A percentile compares a stretch with the other conserved stretches of the same genome.
phyloP scores from a whole-genome alignment of 1,140 invertebrate genomes.

The Ceratitis capitata region DNA sequence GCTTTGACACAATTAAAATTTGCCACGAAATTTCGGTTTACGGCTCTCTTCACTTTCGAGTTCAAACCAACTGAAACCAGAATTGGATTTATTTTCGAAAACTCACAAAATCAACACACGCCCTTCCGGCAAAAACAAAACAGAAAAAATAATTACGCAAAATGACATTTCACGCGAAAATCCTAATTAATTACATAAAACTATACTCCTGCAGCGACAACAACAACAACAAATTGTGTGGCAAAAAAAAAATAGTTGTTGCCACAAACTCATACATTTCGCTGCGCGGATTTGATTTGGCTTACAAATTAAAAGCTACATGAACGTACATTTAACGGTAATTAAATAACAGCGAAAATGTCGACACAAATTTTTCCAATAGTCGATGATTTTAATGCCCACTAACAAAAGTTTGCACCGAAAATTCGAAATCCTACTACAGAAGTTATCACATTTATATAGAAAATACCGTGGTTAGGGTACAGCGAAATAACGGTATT shows the following conservation, averaged over 20 bases:
- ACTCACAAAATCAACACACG: neutral
- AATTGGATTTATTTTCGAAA: neutral
- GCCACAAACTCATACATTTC: neutral
- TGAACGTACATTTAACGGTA: neutral
- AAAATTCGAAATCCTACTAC: neutral
- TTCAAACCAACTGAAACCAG: too few relatives aligned
- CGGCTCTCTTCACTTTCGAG: too few relatives aligned
- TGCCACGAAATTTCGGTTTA: too few relatives aligned
- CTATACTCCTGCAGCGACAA: neutral
- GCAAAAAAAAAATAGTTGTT: neutral
- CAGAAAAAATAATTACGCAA: neutral
- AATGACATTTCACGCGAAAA: neutral
- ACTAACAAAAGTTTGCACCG: neutral
- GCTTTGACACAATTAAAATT: too few relatives aligned
- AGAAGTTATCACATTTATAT: neutral
- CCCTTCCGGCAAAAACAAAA: neutral
- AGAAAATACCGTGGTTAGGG: too few relatives aligned
- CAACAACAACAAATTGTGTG: too few relatives aligned
- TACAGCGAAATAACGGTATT: neutral
- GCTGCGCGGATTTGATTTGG: neutral
- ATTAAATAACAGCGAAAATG: neutral
- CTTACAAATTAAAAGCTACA: neutral
- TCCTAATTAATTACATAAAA: neutral
- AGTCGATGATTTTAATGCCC: neutral
- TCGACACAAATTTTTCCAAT: neutral